Conservation (phyloP, 35 echinoderm and acorn worm species). For the Amphiura filiformis region DNA sequence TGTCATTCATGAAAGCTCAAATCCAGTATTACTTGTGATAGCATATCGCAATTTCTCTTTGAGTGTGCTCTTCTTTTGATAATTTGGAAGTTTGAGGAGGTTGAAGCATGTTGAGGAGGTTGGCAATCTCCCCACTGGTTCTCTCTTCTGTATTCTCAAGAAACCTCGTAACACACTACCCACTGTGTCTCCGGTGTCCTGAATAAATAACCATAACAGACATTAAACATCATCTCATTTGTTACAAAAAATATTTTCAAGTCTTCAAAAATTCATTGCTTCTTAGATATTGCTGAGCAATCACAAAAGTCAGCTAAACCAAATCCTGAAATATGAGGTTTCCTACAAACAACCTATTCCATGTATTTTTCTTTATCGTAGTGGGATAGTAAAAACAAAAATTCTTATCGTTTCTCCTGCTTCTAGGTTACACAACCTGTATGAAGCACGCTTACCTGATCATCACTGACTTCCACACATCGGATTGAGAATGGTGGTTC, state of each 20-base stretch:
- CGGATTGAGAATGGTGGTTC: conserved; percentile 94
- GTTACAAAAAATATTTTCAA: too few relatives aligned
- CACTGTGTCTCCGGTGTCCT: conserved; percentile 98
- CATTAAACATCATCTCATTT: background rate
- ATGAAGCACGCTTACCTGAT: conserved; percentile 95
- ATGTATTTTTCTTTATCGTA: too few relatives aligned
- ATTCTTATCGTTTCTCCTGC: too few relatives aligned
- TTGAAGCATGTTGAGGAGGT: conserved; percentile 99
- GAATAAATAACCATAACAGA: background rate
- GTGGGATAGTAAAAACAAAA: too few relatives aligned
- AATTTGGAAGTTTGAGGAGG: conserved; percentile 93
- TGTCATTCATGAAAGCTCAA: conserved; percentile 94
- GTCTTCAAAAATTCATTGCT: too few relatives aligned
- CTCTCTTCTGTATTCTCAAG: conserved; percentile 81
- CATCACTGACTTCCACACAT: conserved; percentile 99
- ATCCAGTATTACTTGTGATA: conserved; percentile 95
- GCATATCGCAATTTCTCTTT: conserved; percentile 94
- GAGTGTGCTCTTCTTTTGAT: conserved; percentile 93
- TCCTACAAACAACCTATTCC: too few relatives aligned
- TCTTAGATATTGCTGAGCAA: too few relatives aligned
- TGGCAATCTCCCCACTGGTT: conserved; percentile 87
- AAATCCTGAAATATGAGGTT: too few relatives aligned
- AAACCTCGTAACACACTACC: conserved; percentile 95
- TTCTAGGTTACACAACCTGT: too few relatives aligned
- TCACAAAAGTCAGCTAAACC: too few relatives aligned